phyloP scores from a whole-genome alignment of 2,797 vertebrate genomes.

The Danio albolineatus region DNA sequence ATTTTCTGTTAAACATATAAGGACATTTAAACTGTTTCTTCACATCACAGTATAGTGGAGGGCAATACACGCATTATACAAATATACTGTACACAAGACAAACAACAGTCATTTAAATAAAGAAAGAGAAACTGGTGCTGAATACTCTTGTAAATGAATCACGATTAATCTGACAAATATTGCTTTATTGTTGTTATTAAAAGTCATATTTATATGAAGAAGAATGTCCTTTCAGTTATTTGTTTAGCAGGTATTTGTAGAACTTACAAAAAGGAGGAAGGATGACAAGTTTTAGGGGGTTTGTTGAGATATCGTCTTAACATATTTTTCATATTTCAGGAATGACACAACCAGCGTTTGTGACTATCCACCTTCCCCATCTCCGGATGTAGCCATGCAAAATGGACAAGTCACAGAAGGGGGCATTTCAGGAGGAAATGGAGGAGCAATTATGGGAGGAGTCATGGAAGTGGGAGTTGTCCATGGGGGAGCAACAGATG shows the following conservation, averaged over 20 bases:
- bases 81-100: no score
- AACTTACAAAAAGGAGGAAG: not conserved
- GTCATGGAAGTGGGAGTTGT: slow-evolving; percentile 60
- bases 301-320: not conserved
- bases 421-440: not conserved
- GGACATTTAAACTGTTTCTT: no score
- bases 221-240: not conserved
- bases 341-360: not conserved
- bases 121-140: no score
- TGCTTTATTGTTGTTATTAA: no score
- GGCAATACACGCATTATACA: no score
- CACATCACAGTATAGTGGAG: no score
- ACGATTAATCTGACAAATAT: no score
- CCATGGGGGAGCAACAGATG: slow-evolving; percentile 52
- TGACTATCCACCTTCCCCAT: slow-evolving; percentile 5
- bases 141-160: no score
- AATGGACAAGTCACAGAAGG: not conserved
- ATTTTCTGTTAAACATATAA: no score
- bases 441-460: slow-evolving; percentile 63
- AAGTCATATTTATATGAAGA: no score
- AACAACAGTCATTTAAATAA: no score
- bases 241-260: not conserved
- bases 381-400: slow-evolving; percentile 29
- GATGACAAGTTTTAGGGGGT: not conserved
- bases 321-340: slow-evolving; percentile 38